Evolutionary conservation across 1,140 invertebrate species (phyloP).

Genomic region (Pararge aegeria): DNA sequence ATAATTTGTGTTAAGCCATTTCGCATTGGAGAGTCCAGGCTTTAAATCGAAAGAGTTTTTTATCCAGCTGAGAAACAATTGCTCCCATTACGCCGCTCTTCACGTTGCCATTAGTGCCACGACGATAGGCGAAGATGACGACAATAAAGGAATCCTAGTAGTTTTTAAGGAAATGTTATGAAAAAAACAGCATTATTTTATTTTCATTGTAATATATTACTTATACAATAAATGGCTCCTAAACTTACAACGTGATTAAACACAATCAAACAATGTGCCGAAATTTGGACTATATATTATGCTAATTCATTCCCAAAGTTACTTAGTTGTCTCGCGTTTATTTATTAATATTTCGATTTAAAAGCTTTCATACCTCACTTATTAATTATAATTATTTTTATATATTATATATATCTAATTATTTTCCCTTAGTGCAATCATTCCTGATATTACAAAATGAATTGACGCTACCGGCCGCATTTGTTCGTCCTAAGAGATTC

Average conservation of each 20-base stretch:
- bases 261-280: constrained; percentile 3
- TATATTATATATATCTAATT: not conserved
- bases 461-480: constrained; percentile 5
- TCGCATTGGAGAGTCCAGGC: too few relatives aligned
- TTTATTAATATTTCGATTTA: not conserved
- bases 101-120: too few relatives aligned
- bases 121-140: too few relatives aligned
- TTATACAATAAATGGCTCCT: not conserved
- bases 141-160: too few relatives aligned
- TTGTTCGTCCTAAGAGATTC: not conserved
- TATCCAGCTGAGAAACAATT: too few relatives aligned
- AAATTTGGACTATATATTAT: not conserved
- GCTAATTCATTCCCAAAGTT: not conserved
- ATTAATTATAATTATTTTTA: not conserved
- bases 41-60: too few relatives aligned
- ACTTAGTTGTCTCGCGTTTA: not conserved
- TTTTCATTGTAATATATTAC: constrained; percentile 7
- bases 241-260: constrained; percentile 1
- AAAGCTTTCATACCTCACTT: not conserved
- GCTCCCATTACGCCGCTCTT: too few relatives aligned
- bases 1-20: too few relatives aligned
- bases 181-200: constrained; percentile 4
- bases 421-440: constrained; percentile 6
- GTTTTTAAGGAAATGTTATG: not conserved
- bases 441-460: constrained; percentile 7